Percentiles rank a stretch among this genome's conserved stretches.
Conservation (phyloP, 2,888 invertebrate genomes). For the Drosophila infuscata region DNA sequence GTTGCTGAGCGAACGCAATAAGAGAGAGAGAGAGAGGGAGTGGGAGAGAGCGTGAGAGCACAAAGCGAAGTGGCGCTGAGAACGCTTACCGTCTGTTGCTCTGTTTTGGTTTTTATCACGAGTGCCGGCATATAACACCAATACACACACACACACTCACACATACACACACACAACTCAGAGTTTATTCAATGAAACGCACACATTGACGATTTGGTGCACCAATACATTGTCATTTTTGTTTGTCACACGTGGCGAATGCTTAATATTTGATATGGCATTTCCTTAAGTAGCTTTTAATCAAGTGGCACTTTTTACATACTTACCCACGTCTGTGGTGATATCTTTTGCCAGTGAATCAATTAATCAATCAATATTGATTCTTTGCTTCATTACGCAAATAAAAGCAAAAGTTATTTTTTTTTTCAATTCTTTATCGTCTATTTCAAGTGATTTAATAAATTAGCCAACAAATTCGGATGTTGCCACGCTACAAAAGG, state of each 20-base stretch:
- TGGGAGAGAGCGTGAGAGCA: slow-evolving; percentile 3
- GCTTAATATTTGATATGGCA: slow-evolving; percentile 50
- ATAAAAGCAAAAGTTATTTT: slow-evolving; percentile 21
- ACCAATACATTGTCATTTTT: slow-evolving; percentile 20
- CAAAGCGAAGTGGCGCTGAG: slow-evolving; percentile 14
- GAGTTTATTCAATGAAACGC: slow-evolving; percentile 41
- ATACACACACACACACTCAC: slow-evolving; percentile 13
- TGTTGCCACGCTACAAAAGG: not conserved
- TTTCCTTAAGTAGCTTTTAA: slow-evolving; percentile 47
- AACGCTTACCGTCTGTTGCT: slow-evolving; percentile 40
- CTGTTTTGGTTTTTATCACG: slow-evolving; percentile 65
- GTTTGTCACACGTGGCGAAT: slow-evolving; percentile 44
- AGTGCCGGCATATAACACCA: slow-evolving; percentile 48
- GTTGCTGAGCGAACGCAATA: slow-evolving; percentile 45
- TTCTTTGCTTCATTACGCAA: slow-evolving; percentile 33
- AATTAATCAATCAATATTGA: slow-evolving; percentile 67
- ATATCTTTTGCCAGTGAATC: slow-evolving; percentile 38
- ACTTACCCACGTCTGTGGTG: slow-evolving; percentile 19
- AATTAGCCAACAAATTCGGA: not conserved
- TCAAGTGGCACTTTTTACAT: slow-evolving; percentile 52
- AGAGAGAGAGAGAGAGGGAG: slow-evolving; percentile 15
- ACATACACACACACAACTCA: slow-evolving; percentile 8
- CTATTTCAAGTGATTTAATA: not conserved
- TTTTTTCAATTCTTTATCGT: slow-evolving; percentile 17
- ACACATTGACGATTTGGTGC: slow-evolving; percentile 9